Base-by-base conservation (phyloP, 2,888 invertebrate species). In the Eristalis intricaria region DNA sequence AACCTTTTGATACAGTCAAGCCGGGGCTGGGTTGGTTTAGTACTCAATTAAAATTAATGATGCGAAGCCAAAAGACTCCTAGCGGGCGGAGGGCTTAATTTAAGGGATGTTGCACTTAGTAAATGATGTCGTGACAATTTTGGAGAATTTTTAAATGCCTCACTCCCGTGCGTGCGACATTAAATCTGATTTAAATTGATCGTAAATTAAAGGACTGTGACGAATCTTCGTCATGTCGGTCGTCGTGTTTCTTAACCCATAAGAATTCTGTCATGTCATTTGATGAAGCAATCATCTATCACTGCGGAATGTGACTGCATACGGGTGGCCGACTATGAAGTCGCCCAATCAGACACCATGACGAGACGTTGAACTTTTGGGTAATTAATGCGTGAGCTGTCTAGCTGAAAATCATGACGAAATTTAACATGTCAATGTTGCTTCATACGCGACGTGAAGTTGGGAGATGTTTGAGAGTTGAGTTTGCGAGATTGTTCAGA, bases 11-110 rank as follows among this genome's bases (percentile, higher is more conserved):
- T 50, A 35, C 35, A 2, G 40, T 26, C 19, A 61, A 11, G 38
- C 13, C 61, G 35, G 65, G 22, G 65, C n/a, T n/a, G n/a, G 43
- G 50, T 50, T 65, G 23, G 38, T 50, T 77, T 22, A 56, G 29
- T 40, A 35, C 35, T 65, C 56, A 79, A 84, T 84, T 79, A 79
- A 84, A 79, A 84, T 84, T 79, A 79, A 84, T 84, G 84, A 84
- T 79, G 26, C 56, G 64, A 70, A 19, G 19, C 8, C 19, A 50
- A n/a, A 19, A 19, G 19, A 50, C 50, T 50, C 50, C 50, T 50
- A 19, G 50, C 19, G 19, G 40, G 35, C 40, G 65, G 38, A 40
- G 29, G 40, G 63, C 22, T 32, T n/a, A 23, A 68, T 74, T 74
- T 29, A 61, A 40, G 65, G 74, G 73, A 69, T 78, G 78, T 69